Percentiles rank a stretch among this genome's conserved stretches.
phyloP scores from a whole-genome alignment of 2,113 vertebrate genomes.

The Benitochromis conjunctus region DNA sequence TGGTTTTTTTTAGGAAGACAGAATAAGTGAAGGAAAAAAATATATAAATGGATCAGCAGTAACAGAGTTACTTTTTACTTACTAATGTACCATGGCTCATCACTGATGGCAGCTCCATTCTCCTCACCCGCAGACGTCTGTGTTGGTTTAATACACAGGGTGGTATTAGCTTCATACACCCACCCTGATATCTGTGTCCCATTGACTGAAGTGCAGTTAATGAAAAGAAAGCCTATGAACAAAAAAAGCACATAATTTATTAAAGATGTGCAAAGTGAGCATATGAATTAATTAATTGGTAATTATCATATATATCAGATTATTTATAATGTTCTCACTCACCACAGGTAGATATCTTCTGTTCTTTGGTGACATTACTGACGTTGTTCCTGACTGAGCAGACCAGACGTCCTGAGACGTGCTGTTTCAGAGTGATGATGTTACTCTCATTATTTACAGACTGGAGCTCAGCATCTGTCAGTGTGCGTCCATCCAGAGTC shows the following conservation, averaged over 20 bases:
- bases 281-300: fast-evolving
- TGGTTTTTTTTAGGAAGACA: not conserved
- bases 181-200: too few relatives aligned
- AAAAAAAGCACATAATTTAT: not conserved
- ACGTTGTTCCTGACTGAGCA: not conserved
- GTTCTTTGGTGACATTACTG: fast-evolving
- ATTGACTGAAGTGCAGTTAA: not conserved
- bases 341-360: fast-evolving
- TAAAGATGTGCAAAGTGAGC: not conserved
- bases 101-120: not conserved
- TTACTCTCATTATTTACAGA: fast-evolving
- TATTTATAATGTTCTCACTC: not conserved
- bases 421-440: not conserved
- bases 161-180: too few relatives aligned
- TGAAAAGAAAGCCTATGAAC: slow-evolving; percentile 6
- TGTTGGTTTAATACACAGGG: not conserved
- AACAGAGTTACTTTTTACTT: slow-evolving; percentile 10
- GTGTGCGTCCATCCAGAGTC: too few relatives aligned
- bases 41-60: fast-evolving
- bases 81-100: slow-evolving; percentile 1
- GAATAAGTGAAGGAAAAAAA: not conserved
- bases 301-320: not conserved
- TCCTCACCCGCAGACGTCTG: too few relatives aligned
- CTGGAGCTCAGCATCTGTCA: too few relatives aligned
- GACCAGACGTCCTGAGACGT: fast-evolving